Percentiles rank a stretch among this genome's conserved stretches.
Evolutionary conservation across 2,888 invertebrate species (phyloP).

Genomic region (Aphidoletes aphidimyza): DNA sequence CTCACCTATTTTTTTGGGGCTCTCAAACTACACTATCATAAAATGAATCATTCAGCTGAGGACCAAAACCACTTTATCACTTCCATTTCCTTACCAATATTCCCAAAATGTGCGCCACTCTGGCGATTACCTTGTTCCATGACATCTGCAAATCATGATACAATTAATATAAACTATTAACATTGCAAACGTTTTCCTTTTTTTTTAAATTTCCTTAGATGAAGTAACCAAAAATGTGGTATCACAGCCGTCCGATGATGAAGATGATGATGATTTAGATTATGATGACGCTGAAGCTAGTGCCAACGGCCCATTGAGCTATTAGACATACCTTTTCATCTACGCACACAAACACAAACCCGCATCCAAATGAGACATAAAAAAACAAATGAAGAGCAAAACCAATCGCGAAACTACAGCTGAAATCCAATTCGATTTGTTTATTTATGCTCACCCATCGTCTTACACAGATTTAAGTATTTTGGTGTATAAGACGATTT

Average conservation of each 20-base stretch:
- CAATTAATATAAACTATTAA: not conserved
- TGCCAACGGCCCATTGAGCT: constrained; percentile 80
- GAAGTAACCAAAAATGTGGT: constrained; percentile 71
- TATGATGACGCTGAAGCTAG: constrained; percentile 79
- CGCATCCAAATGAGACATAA: not conserved
- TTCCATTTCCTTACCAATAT: too few relatives aligned
- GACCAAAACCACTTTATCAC: too few relatives aligned
- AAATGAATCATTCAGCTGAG: too few relatives aligned
- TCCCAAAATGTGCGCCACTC: too few relatives aligned
- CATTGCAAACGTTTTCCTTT: constrained; percentile 54
- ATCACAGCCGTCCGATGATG: constrained; percentile 74
- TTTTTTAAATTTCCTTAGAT: constrained; percentile 62
- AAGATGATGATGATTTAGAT: constrained; percentile 70
- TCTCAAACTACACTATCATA: too few relatives aligned
- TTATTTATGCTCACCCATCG: constrained; percentile 10
- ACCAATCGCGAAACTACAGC: not conserved
- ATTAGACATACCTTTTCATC: constrained; percentile 66
- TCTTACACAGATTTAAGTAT: constrained; percentile 38
- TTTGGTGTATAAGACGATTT: constrained; percentile 3
- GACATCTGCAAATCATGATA: constrained; percentile 6
- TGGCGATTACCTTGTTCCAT: not conserved
- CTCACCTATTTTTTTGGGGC: too few relatives aligned
- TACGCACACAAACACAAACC: not conserved
- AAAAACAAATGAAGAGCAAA: not conserved
- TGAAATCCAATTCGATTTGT: constrained; percentile 1